Evolutionary conservation across 2,113 vertebrate species (phyloP).

Genomic region (Polypterus senegalus): DNA sequence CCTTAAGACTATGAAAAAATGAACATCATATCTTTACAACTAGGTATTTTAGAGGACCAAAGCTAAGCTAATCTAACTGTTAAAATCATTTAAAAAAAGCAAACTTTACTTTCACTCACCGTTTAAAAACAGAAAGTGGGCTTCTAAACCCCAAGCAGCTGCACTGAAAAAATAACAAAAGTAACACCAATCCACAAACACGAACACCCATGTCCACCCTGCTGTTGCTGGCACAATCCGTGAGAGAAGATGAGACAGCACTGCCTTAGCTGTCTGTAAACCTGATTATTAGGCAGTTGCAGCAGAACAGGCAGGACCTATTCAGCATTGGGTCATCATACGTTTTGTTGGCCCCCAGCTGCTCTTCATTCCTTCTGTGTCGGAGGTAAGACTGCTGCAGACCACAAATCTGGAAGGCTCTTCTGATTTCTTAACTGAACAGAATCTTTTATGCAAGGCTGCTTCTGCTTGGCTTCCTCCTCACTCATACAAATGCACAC

Average conservation of each 20-base stretch:
- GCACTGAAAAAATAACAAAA: slow-evolving; percentile 53
- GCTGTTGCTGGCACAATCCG: slow-evolving; percentile 32
- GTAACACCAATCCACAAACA: slow-evolving; percentile 40
- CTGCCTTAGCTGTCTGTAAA: slow-evolving; percentile 28
- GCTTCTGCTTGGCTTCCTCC: slow-evolving; percentile 1
- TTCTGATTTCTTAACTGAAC: slow-evolving; percentile 10
- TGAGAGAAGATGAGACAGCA: slow-evolving; percentile 21
- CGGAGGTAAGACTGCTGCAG: slow-evolving; percentile 15
- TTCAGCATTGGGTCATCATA: slow-evolving; percentile 42
- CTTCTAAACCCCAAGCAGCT: slow-evolving; percentile 47
- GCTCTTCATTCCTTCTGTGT: slow-evolving; percentile 33
- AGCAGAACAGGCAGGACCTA: slow-evolving; percentile 29
- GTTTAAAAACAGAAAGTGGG: slow-evolving; percentile 54
- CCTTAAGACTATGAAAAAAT: too few species aligned
- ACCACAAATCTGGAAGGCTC: slow-evolving; percentile 22
- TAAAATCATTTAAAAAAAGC: neutral
- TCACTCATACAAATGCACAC: slow-evolving; percentile 2
- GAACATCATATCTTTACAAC: too few species aligned
- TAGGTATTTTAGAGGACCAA: too few species aligned
- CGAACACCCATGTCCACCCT: slow-evolving; percentile 55
- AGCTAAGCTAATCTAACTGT: too few species aligned
- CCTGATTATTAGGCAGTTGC: slow-evolving; percentile 27
- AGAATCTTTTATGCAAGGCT: neutral
- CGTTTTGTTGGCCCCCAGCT: slow-evolving; percentile 30
- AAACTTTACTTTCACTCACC: slow-evolving; percentile 46